Conservation (phyloP, 1,140 invertebrate species). For the Procambarus clarkii region DNA sequence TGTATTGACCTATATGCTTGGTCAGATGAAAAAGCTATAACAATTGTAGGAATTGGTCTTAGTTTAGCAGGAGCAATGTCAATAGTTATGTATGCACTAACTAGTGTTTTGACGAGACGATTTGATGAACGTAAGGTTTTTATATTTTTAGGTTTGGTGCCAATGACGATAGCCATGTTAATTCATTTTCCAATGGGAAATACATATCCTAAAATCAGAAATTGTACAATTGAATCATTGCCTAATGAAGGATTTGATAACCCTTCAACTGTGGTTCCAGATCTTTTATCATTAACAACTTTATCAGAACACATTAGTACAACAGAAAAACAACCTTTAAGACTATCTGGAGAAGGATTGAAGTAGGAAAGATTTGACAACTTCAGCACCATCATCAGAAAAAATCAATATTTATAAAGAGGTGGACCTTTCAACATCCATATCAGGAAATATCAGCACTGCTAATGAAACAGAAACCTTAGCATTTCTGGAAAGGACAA, state of each 20-base stretch:
- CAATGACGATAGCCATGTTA: slow-evolving; percentile 48
- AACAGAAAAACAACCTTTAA: not conserved
- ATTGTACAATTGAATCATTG: slow-evolving; percentile 41
- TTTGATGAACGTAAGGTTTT: slow-evolving; percentile 68
- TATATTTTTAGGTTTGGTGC: slow-evolving; percentile 55
- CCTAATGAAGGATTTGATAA: not conserved
- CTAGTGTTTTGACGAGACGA: slow-evolving; percentile 31
- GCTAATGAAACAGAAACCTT: not conserved
- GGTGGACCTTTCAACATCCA: not conserved
- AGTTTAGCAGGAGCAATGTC: slow-evolving; percentile 57
- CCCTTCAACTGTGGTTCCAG: not conserved
- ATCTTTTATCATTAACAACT: not conserved
- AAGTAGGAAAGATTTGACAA: not conserved
- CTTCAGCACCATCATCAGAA: not conserved
- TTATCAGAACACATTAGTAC: not conserved
- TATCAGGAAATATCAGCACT: not conserved
- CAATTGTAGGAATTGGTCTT: slow-evolving; percentile 67
- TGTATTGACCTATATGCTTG: slow-evolving; percentile 70
- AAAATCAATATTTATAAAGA: not conserved
- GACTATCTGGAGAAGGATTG: not conserved
- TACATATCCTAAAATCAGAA: slow-evolving; percentile 66
- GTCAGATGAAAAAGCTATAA: slow-evolving; percentile 66
- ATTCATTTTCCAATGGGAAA: slow-evolving; percentile 63
- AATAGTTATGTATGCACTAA: slow-evolving; percentile 58
- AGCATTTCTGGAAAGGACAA: not conserved